Conservation (phyloP, 2,888 invertebrate genomes). For the Sabatieria punctata region DNA sequence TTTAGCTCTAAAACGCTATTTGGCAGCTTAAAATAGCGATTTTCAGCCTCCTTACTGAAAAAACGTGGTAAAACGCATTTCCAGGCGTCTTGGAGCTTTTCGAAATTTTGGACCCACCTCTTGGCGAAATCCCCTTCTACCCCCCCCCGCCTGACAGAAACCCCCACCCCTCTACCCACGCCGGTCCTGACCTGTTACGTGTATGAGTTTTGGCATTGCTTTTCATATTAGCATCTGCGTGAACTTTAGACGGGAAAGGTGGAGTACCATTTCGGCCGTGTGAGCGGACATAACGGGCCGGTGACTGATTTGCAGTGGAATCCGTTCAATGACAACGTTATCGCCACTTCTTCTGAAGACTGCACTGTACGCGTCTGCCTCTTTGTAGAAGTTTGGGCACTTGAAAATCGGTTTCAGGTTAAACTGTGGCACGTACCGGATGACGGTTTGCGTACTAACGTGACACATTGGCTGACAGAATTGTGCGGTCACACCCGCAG, state of each 20-base stretch:
- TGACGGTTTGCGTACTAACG: conserved; percentile 43
- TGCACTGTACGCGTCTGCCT: conserved; percentile 47
- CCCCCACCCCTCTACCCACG: too few relatives aligned
- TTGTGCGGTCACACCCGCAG: conserved; percentile 76
- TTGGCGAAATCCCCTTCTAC: too few relatives aligned
- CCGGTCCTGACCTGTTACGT: neutral
- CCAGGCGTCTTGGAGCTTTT: too few relatives aligned
- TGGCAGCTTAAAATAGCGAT: too few relatives aligned
- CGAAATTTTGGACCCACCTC: too few relatives aligned
- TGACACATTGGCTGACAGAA: conserved; percentile 82
- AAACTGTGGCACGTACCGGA: conserved; percentile 15
- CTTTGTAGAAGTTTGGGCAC: neutral
- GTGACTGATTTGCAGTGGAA: conserved; percentile 94
- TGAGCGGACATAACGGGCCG: conserved; percentile 89
- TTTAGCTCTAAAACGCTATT: too few relatives aligned
- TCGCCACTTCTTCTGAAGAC: conserved; percentile 91
- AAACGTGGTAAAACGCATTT: too few relatives aligned
- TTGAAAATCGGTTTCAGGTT: conserved; percentile 19
- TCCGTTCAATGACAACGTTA: conserved; percentile 92
- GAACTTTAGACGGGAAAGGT: conserved; percentile 80
- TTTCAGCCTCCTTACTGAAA: too few relatives aligned
- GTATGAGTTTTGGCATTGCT: neutral
- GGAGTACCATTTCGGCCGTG: conserved; percentile 76
- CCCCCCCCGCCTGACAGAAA: too few relatives aligned
- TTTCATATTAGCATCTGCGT: conserved; percentile 14